Evolutionary conservation across 2,113 vertebrate species (phyloP), one percentile per base, ranked within the genome.

Genomic region (Nannobrachium achirus): DNA sequence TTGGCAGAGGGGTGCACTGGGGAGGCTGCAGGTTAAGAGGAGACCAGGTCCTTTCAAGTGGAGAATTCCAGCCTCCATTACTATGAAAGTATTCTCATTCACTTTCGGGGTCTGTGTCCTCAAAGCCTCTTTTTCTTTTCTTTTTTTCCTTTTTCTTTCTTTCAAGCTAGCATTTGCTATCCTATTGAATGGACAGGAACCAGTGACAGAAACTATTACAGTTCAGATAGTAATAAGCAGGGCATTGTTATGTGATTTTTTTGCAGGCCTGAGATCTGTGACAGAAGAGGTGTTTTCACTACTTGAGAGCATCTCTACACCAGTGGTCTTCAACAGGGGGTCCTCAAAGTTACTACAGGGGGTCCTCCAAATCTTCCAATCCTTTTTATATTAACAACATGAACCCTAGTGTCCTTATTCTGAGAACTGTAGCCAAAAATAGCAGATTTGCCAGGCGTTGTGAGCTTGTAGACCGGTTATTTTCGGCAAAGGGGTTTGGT

Each of bases 1-100:
- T 83, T 87, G 63, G 69, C 68, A 46, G 58, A 57, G 63, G 38
- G 66, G 56, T 55, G 56, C 46, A 64, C 39, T 41, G 53, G 76
- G 52, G 61, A 73, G 66, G 52, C 42, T 39, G 42, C 49, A 75
- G 63, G 57, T 72, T 66, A 66, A 64, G 73, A 79, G 14, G 66
- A 80, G 62, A 82, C 78, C 48, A 20, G 59, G 59, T 78, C 88
- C 48, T 75, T 75, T 76, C 14, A 9, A 68, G 60, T 66, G 51
- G 44, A 73, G 45, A 65, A 73, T 69, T 78, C 75, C 53, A 52
- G 69, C 38, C 38, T 55, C 14, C 58, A 64, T 19, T 71, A 55
- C 59, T 65, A 44, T 53, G 41, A 64, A 70, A 79, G 51, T 46
- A 44, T 60, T 19, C n/a, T 58, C 55, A 52, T 56, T 62, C 51